Percentiles rank a stretch among this genome's conserved stretches.
These are phyloP conservation scores for Drosophila prolongata DNA, from an alignment of 2,888 invertebrate genomes.

Conservation along the genomic window DNA sequence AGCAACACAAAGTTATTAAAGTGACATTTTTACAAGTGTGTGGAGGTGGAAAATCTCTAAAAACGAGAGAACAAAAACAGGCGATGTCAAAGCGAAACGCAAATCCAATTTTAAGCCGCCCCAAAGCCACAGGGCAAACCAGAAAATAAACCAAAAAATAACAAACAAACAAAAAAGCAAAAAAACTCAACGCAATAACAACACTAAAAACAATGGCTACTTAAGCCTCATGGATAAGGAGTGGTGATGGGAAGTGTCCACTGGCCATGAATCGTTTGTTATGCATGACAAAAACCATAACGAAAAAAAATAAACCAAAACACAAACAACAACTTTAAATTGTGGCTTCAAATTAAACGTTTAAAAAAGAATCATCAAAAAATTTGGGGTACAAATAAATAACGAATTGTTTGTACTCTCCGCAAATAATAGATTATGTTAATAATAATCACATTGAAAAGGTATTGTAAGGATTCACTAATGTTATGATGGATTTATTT, in stretches of 20 bases:
- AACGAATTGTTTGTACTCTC: not conserved
- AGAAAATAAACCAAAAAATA: conserved; percentile 50
- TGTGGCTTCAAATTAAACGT: conserved; percentile 58
- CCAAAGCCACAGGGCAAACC: conserved; percentile 69
- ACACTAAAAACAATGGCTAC: conserved; percentile 73
- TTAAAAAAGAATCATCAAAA: conserved; percentile 18
- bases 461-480: too few relatives aligned
- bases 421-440: not conserved
- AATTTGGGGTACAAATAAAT: not conserved
- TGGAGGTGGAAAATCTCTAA: conserved; percentile 45
- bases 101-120: conserved; percentile 77
- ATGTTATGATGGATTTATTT: too few relatives aligned
- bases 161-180: conserved; percentile 18
- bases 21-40: conserved; percentile 74
- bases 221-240: conserved; percentile 47
- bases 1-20: conserved; percentile 71
- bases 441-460: too few relatives aligned
- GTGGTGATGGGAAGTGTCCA: conserved; percentile 16
- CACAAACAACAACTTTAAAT: conserved; percentile 36
- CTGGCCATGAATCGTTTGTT: conserved; percentile 54
- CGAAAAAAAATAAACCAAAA: conserved; percentile 14
- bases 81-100: conserved; percentile 62
- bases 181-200: conserved; percentile 38
- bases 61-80: conserved; percentile 34
- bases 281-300: conserved; percentile 42